phyloP scores from a whole-genome alignment of 2,888 invertebrate species.

The Theretra japonica region DNA sequence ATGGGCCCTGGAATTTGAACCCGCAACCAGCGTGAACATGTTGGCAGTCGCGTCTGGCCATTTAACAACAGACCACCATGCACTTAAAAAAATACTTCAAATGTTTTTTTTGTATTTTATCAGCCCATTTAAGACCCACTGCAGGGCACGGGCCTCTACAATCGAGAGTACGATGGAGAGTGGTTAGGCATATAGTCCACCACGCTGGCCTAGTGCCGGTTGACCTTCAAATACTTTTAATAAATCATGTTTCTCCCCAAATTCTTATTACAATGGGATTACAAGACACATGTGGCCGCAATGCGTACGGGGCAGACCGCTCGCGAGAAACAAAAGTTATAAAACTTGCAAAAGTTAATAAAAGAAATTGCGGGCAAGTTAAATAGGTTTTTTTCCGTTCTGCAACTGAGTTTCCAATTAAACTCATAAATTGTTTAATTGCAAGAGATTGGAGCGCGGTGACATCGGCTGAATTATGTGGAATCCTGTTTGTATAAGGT shows the following conservation, averaged over 20 bases:
- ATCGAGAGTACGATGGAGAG: too few relatives aligned
- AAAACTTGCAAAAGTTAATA: conserved; percentile 7
- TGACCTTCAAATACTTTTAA: too few relatives aligned
- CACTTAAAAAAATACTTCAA: too few relatives aligned
- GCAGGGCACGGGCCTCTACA: too few relatives aligned
- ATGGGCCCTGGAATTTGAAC: too few relatives aligned
- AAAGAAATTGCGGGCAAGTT: conserved; percentile 10
- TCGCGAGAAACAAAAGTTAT: not conserved
- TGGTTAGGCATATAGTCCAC: too few relatives aligned
- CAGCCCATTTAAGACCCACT: too few relatives aligned
- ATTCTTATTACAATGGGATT: not conserved
- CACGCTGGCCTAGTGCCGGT: too few relatives aligned
- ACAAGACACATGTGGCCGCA: not conserved
- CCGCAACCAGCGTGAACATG: too few relatives aligned
- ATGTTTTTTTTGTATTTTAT: too few relatives aligned
- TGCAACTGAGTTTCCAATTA: not conserved
- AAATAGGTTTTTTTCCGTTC: not conserved
- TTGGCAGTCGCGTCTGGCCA: too few relatives aligned
- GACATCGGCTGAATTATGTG: not conserved
- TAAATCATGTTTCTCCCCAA: not conserved
- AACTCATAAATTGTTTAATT: conserved; percentile 20
- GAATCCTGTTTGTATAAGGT: not conserved
- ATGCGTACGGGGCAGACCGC: not conserved
- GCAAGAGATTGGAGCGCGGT: not conserved
- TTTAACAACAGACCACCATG: too few relatives aligned